Evolutionary conservation across 2,888 invertebrate genomes (phyloP).

Genomic region (Cerceris ruficornis): DNA sequence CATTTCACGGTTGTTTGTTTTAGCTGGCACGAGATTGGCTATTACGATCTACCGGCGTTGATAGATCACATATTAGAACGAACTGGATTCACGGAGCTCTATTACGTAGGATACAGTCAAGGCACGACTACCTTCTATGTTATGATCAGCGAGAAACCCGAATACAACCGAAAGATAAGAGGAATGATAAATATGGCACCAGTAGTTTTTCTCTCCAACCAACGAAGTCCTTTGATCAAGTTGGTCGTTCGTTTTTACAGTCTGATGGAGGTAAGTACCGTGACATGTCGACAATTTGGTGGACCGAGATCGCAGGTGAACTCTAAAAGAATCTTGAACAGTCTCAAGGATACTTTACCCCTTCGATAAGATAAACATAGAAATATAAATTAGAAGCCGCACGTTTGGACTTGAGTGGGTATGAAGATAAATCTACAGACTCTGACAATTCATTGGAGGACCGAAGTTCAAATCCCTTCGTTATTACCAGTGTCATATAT

Average conservation of each 20-base stretch:
- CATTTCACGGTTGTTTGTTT: slow-evolving; percentile 22
- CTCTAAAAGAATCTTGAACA: too few relatives aligned
- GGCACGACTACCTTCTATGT: slow-evolving; percentile 82
- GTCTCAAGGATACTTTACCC: too few relatives aligned
- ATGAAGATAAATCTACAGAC: too few relatives aligned
- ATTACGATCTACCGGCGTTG: slow-evolving; percentile 85
- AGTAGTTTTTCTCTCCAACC: slow-evolving; percentile 79
- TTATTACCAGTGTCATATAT: too few relatives aligned
- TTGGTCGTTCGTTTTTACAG: slow-evolving; percentile 73
- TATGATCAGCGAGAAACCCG: slow-evolving; percentile 79
- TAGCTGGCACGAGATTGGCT: slow-evolving; percentile 85
- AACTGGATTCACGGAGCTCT: slow-evolving; percentile 82
- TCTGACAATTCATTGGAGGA: too few relatives aligned
- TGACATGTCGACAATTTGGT: too few relatives aligned
- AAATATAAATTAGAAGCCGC: too few relatives aligned
- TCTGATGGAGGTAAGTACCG: slow-evolving; percentile 73
- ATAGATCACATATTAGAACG: slow-evolving; percentile 83
- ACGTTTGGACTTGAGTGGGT: too few relatives aligned
- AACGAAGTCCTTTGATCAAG: slow-evolving; percentile 77
- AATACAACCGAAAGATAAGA: slow-evolving; percentile 79
- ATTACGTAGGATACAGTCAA: slow-evolving; percentile 85
- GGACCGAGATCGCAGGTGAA: too few relatives aligned
- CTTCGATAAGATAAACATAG: too few relatives aligned
- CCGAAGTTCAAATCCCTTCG: too few relatives aligned
- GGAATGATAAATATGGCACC: slow-evolving; percentile 80